These are phyloP conservation scores for Epistrophe eligans DNA, from an alignment of 2,888 invertebrate species.

Conservation along the genomic window DNA sequence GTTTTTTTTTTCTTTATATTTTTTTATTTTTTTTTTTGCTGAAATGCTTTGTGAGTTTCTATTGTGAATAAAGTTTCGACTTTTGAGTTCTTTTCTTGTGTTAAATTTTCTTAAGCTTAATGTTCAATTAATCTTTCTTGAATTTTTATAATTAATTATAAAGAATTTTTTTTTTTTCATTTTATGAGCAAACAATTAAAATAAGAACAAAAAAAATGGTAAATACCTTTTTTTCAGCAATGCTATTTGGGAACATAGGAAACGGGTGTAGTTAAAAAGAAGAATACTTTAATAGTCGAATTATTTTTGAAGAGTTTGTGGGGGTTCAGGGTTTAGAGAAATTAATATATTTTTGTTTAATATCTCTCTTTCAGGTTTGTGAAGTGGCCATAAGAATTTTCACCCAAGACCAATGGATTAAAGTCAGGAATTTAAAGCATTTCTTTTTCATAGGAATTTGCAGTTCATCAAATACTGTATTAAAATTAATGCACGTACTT, in stretches of 20 bases:
- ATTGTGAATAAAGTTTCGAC: slow-evolving; percentile 28
- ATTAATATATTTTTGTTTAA: too few relatives aligned
- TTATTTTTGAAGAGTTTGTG: not conserved
- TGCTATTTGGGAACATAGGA: not conserved
- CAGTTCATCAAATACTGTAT: too few relatives aligned
- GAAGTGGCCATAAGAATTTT: too few relatives aligned
- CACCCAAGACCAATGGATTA: too few relatives aligned
- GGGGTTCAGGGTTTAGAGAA: not conserved
- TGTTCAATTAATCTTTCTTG: slow-evolving; percentile 23
- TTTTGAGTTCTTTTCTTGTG: slow-evolving; percentile 22
- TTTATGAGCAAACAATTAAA: not conserved
- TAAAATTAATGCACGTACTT: too few relatives aligned
- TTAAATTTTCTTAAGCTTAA: slow-evolving; percentile 4
- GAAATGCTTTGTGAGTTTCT: not conserved
- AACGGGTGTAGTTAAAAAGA: not conserved
- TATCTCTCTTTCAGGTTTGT: too few relatives aligned
- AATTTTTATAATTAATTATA: slow-evolving; percentile 24
- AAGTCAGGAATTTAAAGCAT: too few relatives aligned
- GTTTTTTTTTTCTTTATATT: slow-evolving; percentile 13
- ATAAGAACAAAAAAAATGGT: not conserved
- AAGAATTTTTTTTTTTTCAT: not conserved
- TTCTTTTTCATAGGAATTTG: too few relatives aligned
- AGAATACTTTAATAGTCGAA: not conserved
- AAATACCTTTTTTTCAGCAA: not conserved
- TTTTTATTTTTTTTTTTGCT: not conserved